These are phyloP conservation scores for Brachyopa scutellaris DNA, from an alignment of 2,888 invertebrate genomes.

Conservation along the genomic window DNA sequence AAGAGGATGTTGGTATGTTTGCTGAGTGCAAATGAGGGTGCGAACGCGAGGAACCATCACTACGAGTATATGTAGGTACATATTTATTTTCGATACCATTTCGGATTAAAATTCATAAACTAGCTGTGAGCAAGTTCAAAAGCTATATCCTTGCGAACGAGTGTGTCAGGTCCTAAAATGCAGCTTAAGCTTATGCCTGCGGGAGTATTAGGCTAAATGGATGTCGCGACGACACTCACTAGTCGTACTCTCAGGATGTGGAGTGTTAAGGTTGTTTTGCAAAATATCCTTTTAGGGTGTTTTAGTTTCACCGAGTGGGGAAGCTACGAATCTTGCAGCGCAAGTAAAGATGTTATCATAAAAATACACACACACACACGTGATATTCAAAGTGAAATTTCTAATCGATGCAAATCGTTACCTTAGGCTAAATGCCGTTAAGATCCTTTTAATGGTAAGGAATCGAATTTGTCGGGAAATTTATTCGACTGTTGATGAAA, in stretches of 20 bases:
- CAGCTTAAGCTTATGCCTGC: conserved; percentile 69
- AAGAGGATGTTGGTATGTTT: conserved; percentile 22
- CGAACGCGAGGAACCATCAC: conserved; percentile 31
- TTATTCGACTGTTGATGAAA: background rate
- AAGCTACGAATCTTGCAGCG: conserved; percentile 10
- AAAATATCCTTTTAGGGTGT: conserved; percentile 50
- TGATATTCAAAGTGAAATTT: conserved; percentile 46
- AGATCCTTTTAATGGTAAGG: conserved; percentile 12
- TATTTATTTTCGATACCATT: conserved; percentile 61
- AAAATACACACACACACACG: conserved; percentile 61
- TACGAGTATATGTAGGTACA: conserved; percentile 11
- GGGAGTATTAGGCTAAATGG: conserved; percentile 70
- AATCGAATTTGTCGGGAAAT: background rate
- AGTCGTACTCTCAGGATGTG: conserved; percentile 4
- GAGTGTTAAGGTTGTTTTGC: conserved; percentile 49
- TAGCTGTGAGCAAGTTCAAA: conserved; percentile 60
- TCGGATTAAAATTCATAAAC: conserved; percentile 66
- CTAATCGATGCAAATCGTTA: conserved; percentile 55
- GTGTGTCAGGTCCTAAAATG: conserved; percentile 56
- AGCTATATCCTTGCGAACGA: conserved; percentile 43
- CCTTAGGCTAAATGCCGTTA: conserved; percentile 29
- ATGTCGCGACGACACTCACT: conserved; percentile 66
- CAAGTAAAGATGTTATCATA: conserved; percentile 53
- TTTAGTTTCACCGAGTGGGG: conserved; percentile 38
- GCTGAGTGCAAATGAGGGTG: conserved; percentile 47